Evolutionary conservation across 2,888 invertebrate species (phyloP).

Genomic region (Chrysotoxum bicinctum): DNA sequence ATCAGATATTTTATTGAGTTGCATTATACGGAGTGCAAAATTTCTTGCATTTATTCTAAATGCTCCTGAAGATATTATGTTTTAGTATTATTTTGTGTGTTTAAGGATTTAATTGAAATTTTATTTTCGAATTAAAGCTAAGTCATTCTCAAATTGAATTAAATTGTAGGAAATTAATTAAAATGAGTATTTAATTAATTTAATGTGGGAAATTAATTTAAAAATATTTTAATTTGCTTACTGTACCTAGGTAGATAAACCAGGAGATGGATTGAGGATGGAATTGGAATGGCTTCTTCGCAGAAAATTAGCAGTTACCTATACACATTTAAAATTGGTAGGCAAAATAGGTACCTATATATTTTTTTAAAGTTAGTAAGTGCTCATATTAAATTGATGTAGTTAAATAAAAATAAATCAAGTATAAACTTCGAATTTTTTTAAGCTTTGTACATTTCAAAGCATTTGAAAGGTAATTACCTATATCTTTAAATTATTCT

Average conservation of each 20-base stretch:
- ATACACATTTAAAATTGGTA: too few species aligned
- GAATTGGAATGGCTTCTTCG: too few species aligned
- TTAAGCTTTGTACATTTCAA: too few species aligned
- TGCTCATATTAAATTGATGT: too few species aligned
- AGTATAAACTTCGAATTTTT: too few species aligned
- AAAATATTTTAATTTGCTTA: neutral
- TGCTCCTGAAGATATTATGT: neutral
- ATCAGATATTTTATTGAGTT: constrained; percentile 16
- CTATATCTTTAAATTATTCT: too few species aligned
- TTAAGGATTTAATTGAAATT: constrained; percentile 9
- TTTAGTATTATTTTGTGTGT: neutral
- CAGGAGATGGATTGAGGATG: neutral
- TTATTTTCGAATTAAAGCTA: neutral
- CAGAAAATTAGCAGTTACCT: too few species aligned
- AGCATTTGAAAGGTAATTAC: too few species aligned
- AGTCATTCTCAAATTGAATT: neutral
- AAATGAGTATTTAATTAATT: neutral
- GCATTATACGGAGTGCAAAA: neutral
- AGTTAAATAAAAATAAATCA: too few species aligned
- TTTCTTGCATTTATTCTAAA: neutral
- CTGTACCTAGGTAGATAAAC: neutral
- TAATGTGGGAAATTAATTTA: neutral
- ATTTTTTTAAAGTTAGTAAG: too few species aligned
- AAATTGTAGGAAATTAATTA: neutral
- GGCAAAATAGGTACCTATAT: too few species aligned